Base-by-base conservation (phyloP, 2,888 invertebrate species). In the Rambutsinella grinnellia region DNA sequence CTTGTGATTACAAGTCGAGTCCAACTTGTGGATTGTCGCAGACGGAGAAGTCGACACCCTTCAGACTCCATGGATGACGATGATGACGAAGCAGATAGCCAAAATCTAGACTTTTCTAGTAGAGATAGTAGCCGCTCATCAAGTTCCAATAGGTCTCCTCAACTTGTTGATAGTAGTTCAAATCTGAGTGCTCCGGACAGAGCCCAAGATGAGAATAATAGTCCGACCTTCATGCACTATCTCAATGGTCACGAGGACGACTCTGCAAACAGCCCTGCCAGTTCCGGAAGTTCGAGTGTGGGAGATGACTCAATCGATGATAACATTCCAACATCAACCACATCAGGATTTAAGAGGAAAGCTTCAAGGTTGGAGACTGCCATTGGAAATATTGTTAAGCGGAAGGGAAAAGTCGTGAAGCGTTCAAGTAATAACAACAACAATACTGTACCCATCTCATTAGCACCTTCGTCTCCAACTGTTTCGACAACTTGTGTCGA, bases 281-380 rank as follows among this genome's bases (percentile, higher is more conserved):
- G 36, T 36, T 36, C 36, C 5, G 74, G 61, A 24, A 49, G 36
- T 21, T 72, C 65, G 26, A 57, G 26, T 6, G 65, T 56, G 28
- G 65, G 44, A 8, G 74, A 74, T 61, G 62, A 62, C 13, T 75
- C 47, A 27, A 5, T 58, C 23, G 75, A 75, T 46, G 75, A 75
- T 56, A 75, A 75, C 75, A 75, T 75, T 75, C 75, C 75, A 75
- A 75, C 75, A 24, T 75, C 75, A 10, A 75, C 75, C 5, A 75
- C 75, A 6, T 75, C 75, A 26, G 75, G 75, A 6, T 75, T 75
- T 28, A 62, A 51, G 26, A 68, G 63, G 46, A 75, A 75, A 27
- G 68, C 68, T 1, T 44, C 49, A 10, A 44, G 75, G 15, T 17
- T 75, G 57, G 75, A 75, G 53, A 68, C 68, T 57, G 75, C 75